Base-by-base conservation (phyloP, 1,140 invertebrate species). In the Helicoverpa armigera region DNA sequence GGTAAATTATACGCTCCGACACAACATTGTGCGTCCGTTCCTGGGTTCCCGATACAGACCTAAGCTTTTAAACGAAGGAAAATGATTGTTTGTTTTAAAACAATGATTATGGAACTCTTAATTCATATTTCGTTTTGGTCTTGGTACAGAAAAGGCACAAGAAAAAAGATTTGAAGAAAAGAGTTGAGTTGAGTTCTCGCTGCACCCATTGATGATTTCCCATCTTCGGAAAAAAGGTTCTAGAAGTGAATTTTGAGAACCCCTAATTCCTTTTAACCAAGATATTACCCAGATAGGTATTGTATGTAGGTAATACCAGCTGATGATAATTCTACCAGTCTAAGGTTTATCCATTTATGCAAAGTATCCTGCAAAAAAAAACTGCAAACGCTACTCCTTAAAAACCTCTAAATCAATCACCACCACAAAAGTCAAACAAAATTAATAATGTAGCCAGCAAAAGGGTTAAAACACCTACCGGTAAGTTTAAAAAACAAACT, bases 401-500 rank as follows among this genome's bases (percentile, higher is more conserved):
- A 23, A 69, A 69, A 61, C 58, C 65, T 13, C 29, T 69, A 69
- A 69, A 69, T 69, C 74, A 63, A 50, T 63, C 56, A 35, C 51
- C 74, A 50, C 43, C n/a, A 72, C 48, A 48, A 48, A 48, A 72
- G 11, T 63, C 48, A 76, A 82, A 82, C 82, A 77, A 82, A 70
- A 73, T 80, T 18, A 67, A 69, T 76, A 69, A 82, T 81, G 23
- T 53, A 84, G 85, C 87, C 78, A 87, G 87, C 85, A 87, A 18
- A 91, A 86, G 75, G 82, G 54, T 7, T 53, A 85, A 85, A 82
- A 82, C 86, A 86, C 84, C 31, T 88, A 86, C 88, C 83, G 89
- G 89, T 83, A 83, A 75, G 16, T 79, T 85, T 89, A 92, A 93
- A 94, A 93, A 93, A 93, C 89, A 92, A 92, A 91, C 88, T 94